Evolutionary conservation across 2,888 invertebrate species (phyloP).

Genomic region (Dendrolimus pini): DNA sequence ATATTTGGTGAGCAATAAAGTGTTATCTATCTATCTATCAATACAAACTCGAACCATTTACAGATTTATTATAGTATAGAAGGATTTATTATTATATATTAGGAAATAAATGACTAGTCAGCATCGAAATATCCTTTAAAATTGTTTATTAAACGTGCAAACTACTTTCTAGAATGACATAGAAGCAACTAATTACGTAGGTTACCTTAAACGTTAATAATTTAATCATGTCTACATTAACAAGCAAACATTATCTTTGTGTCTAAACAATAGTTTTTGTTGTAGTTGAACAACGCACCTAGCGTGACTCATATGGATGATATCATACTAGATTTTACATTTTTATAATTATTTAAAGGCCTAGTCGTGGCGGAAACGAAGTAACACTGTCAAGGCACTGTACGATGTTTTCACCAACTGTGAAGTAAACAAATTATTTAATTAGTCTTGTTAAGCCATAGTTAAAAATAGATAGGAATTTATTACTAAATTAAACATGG

Average conservation of each 20-base stretch:
- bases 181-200: neutral
- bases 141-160: neutral
- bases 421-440: conserved; percentile 21
- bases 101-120: no score
- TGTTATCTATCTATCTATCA: no score
- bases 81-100: no score
- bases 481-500: no score
- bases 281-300: conserved; percentile 1
- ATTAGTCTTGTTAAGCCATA: neutral
- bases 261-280: conserved; percentile 6
- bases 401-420: conserved; percentile 66
- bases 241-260: conserved; percentile 1
- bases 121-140: no score
- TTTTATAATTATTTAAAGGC: neutral
- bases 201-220: neutral
- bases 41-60: no score
- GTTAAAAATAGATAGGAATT: no score
- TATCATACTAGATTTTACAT: neutral
- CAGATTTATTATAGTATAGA: no score
- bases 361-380: conserved; percentile 32
- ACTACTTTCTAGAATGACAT: neutral
- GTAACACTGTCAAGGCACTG: conserved; percentile 56
- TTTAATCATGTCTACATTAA: neutral
- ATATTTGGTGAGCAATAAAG: no score
- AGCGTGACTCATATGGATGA: conserved; percentile 3